These are phyloP conservation scores for Drosophila sproati DNA, from an alignment of 1,140 invertebrate genomes.

Conservation along the genomic window DNA sequence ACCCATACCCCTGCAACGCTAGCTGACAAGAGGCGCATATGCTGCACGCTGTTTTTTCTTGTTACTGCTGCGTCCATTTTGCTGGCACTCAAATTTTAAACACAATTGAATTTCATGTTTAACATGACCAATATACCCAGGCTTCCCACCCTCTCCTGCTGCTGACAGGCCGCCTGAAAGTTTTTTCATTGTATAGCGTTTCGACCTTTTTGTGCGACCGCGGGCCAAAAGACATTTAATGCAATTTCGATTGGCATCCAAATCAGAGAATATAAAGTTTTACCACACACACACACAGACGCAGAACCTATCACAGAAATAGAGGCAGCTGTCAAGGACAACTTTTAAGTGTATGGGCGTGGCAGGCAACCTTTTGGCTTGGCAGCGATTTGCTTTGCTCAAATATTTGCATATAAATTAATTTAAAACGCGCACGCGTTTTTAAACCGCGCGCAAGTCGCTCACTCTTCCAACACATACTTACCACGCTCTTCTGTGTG, in stretches of 20 bases:
- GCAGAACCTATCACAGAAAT: not conserved
- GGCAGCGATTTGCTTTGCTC: slow-evolving; percentile 33
- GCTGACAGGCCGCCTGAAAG: slow-evolving; percentile 15
- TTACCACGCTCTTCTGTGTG: not conserved
- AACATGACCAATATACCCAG: slow-evolving; percentile 52
- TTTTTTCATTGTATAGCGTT: slow-evolving; percentile 66
- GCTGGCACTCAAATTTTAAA: slow-evolving; percentile 54
- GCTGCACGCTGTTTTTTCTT: slow-evolving; percentile 24
- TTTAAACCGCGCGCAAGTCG: slow-evolving; percentile 42
- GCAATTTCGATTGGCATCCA: slow-evolving; percentile 70
- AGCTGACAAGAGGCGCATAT: slow-evolving; percentile 50
- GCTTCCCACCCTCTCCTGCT: not conserved
- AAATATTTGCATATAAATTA: slow-evolving; percentile 70
- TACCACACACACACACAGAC: slow-evolving; percentile 5
- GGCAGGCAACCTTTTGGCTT: slow-evolving; percentile 32
- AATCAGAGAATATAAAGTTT: slow-evolving; percentile 30
- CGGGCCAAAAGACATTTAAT: slow-evolving; percentile 67
- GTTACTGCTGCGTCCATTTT: slow-evolving; percentile 42
- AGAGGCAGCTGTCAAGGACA: not conserved
- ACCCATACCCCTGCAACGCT: not conserved
- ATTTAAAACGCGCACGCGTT: slow-evolving; percentile 51
- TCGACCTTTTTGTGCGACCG: slow-evolving; percentile 45
- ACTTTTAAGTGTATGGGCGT: slow-evolving; percentile 34
- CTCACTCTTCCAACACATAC: slow-evolving; percentile 12
- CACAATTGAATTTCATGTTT: slow-evolving; percentile 81